Base-by-base conservation (phyloP, 2,888 invertebrate genomes). In the Liopterus haemorrhoidalis region DNA sequence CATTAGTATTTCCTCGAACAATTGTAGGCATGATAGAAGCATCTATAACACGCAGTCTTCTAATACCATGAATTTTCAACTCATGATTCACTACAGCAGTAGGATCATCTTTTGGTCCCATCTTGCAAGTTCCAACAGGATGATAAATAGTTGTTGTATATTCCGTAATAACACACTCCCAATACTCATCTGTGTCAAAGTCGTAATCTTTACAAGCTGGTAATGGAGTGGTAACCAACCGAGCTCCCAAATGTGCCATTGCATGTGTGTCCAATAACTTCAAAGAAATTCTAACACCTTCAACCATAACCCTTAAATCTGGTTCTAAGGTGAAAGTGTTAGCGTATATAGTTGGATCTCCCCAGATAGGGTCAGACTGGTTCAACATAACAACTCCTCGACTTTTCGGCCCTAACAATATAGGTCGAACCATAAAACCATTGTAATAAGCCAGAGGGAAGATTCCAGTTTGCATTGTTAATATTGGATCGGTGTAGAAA, bases 101-200 rank as follows among this genome's bases (percentile, higher is more conserved):
- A 3, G 62, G 63, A 56, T 82, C 82, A 61, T 70, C 68, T 28
- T 66, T 66, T 0, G 81, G 81, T 3, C 81, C 82, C 82, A 82
- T 83, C 61, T 80, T 82, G 59, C 80, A 81, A 0, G 82, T 82
- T 0, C 82, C 79, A 12, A 75, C 76, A 1, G 79, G 81, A 66
- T 84, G 82, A 57, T 69, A 83, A 46, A 85, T 79, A 1, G 84
- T 85, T 1, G 75, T 68, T 0, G 85, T 85, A 56, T 83, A 82
- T 28, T 78, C 73, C 50, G 70, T 76, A 0, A 75, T 67, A 3
- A 81, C 58, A 58, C 85, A 85, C 4, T 68, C 70, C 71, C 82
- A 81, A 61, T 85, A 85, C 4, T 75, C 74, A 54, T 81, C 75
- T 1, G 73, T 71, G 27, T 77, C 81, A 68, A 81, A 82, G 22